Evolutionary conservation across 1,140 invertebrate genomes (phyloP), one percentile per base, ranked within the genome.

Genomic region (Gonatopus flavifemur): DNA sequence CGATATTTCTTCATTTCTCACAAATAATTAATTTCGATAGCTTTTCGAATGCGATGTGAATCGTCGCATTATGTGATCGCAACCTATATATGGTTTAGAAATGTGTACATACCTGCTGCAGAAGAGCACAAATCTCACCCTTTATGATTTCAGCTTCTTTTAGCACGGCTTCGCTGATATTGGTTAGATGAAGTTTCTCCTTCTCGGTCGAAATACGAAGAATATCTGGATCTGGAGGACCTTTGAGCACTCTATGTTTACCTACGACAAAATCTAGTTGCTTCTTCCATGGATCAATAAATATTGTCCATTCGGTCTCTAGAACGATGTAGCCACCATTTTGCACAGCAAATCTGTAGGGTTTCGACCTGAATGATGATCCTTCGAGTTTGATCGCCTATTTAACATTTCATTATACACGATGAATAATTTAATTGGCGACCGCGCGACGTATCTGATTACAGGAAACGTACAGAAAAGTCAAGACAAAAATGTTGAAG

Each of bases 261-360:
- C 90, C 93, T 62, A 91, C 88, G 38, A 97, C 86, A 79, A 96
- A 94, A 67, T 97, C 94, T 41, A 97, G 77, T 74, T 90, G 89
- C 66, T 84, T 84, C 1, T 90, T 89, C 94, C 94, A 97, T 0
- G 94, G 94, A 82, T 96, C 96, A 22, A 95, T 84, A 72, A 96
- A 96, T 49, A 89, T 90, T 0, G 91, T 91, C 92, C 93, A 97
- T 73, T 96, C 91, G 0, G 93, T 95, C 74, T 94, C 90, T 24
- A 96, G 72, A 36, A 86, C 82, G 25, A 91, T 81, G 69, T 84
- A 94, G 56, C 86, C 84, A 1, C 92, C 91, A 72, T 96, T 96
- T 66, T 91, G 88, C 19, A 88, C 85, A 35, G 87, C 79, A 70
- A 96, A 90, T 49, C 90, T 83, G 61, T 86, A 85, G 3, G 90